Evolutionary conservation across 2,888 invertebrate species (phyloP), one percentile per base, ranked within the genome.

Genomic region (Chesias legatella): DNA sequence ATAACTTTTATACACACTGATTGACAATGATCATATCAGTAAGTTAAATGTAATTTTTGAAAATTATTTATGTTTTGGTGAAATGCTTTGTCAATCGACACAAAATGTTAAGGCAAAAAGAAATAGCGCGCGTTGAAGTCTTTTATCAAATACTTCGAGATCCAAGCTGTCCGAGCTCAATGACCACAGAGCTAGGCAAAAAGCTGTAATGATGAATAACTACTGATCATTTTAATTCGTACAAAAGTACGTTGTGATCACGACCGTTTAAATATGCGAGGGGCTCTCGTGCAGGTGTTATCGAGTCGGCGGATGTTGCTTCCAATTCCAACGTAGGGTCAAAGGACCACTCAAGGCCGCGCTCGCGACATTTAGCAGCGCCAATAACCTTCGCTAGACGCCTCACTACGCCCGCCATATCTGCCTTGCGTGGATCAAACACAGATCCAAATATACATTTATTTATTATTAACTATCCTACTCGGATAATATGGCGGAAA

Each of bases 271-370:
- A 42, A 43, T 38, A 41, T 34, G 44, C 32, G 62, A 60, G 78
- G 65, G 75, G 76, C 74, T 68, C 74, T 65, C 68, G 51, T 61
- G 75, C 82, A 83, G 81, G 83, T 83, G 81, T 72, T 60, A 62
- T 53, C 59, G 59, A 57, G 60, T 52, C 65, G 56, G 57, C 73
- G 68, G 67, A 64, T 67, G 67, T 68, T 62, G 71, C 63, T 67
- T 63, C 72, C 66, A 67, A 59, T 67, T 63, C 72, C 66, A 67
- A 59, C 58, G 56, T 60, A 67, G 72, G 84, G 78, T 85, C 84
- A 84, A 79, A 79, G 78, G 80, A 83, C 85, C 62, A 51, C 57
- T 65, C 84, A 83, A 85, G 84, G 85, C 74, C 74, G 60, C 50
- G 60, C 59, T 58, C 67, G 65, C 73, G 71, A 76, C 77, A 73